Evolutionary conservation across 2,888 invertebrate species (phyloP).

Genomic region (Heliothis peltigera): DNA sequence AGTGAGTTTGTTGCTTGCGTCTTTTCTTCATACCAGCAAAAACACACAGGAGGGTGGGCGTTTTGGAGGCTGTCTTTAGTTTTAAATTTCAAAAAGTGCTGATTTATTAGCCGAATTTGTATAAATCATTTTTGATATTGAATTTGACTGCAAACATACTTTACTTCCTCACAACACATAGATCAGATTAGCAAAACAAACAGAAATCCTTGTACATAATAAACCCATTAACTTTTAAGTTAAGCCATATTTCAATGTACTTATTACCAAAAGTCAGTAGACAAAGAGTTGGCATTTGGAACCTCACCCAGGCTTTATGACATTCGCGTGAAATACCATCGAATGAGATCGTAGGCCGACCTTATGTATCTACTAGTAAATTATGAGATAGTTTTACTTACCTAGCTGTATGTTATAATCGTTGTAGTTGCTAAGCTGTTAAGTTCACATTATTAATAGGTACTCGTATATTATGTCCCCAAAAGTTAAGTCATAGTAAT

Average conservation of each 20-base stretch:
- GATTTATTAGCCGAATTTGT: too few species aligned
- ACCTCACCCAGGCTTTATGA: conserved; percentile 59
- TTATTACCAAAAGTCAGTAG: conserved; percentile 33
- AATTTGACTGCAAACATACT: too few species aligned
- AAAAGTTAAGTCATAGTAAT: too few species aligned
- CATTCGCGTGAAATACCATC: conserved; percentile 74
- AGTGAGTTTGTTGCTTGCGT: too few species aligned
- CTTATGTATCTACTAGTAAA: conserved; percentile 51
- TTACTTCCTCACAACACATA: too few species aligned
- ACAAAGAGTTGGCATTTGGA: conserved; percentile 62
- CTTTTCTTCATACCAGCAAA: too few species aligned
- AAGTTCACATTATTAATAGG: conserved; percentile 5
- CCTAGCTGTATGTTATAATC: conserved; percentile 14
- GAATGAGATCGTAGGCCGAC: conserved; percentile 45
- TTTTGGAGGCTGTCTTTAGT: too few species aligned
- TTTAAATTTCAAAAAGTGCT: too few species aligned
- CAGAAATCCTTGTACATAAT: conserved; percentile 1
- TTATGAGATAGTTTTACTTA: conserved; percentile 41
- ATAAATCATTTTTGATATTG: too few species aligned
- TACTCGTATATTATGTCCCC: too few species aligned
- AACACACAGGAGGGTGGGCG: too few species aligned
- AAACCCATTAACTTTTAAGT: conserved; percentile 38
- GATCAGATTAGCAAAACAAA: too few species aligned
- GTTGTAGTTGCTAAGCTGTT: conserved; percentile 4
- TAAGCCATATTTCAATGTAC: conserved; percentile 27